Conservation (phyloP, 2,113 vertebrate genomes). For the rabbit (Oryctolagus cuniculus) region DNA sequence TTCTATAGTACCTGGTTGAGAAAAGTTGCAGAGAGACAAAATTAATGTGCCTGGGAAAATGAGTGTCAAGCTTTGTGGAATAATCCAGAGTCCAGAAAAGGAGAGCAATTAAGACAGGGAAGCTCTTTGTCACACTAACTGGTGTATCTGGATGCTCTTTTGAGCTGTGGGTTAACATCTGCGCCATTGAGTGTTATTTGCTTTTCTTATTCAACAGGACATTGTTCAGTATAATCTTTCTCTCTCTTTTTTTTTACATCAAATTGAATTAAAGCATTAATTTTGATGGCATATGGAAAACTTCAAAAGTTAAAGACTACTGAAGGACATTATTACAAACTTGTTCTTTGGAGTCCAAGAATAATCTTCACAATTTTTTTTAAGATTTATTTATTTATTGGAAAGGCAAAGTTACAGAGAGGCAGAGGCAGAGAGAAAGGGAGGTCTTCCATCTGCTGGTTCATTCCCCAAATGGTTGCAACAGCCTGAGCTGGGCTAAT, state of each 20-base stretch:
- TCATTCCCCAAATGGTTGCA: no score
- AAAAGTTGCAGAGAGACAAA: background rate
- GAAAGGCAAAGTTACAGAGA: no score
- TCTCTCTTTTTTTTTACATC: background rate
- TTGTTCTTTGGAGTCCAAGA: background rate
- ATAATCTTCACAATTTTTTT: background rate
- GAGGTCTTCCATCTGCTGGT: no score
- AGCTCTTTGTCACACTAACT: background rate
- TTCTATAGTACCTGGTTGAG: background rate
- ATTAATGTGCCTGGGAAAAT: background rate
- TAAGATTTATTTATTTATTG: no score
- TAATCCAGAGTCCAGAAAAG: slow-evolving; percentile 8
- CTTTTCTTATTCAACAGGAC: background rate
- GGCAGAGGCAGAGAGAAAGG: no score
- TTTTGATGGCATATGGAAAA: slow-evolving; percentile 28
- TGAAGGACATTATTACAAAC: background rate
- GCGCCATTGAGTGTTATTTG: background rate
- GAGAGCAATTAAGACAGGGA: background rate
- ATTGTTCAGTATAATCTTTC: background rate
- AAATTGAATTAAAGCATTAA: slow-evolving; percentile 2
- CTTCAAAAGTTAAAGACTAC: background rate
- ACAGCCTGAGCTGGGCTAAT: no score
- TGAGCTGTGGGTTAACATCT: background rate
- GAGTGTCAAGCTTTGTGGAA: background rate
- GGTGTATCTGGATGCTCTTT: background rate